Base-by-base conservation (phyloP, 2,888 invertebrate species). In the Apamea epomidion region DNA sequence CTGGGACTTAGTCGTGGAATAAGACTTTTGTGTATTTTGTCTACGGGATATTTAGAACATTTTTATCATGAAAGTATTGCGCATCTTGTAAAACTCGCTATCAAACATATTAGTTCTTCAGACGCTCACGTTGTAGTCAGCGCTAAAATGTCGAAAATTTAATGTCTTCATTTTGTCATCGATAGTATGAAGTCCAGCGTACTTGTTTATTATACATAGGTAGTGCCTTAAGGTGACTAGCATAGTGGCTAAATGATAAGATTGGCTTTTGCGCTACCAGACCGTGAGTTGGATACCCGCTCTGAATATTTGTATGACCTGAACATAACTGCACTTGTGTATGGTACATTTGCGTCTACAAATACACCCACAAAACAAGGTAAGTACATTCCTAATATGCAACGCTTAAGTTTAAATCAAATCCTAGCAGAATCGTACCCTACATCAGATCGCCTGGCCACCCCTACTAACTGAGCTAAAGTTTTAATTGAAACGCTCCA, bases 401-500 rank as follows among this genome's bases (percentile, higher is more conserved):
- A 62, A 29, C 10, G 54, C 10, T 58, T 69, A 81, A 58, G 48
- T 37, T 81, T 64, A 54, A 29, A 76, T 48, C 37, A 69, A 81
- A 78, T 82, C 18, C 21, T 16, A 67, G 42, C n/a, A 64, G 64
- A 48, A 45, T 77, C 51, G 77, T 37, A 14, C 25, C 14, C 21
- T 5, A 42, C 5, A 64, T 58, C 79, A 58, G 62, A 87, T 70
- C 58, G 77, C 73, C 2, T 89, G 80, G 88, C 1, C 51, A 58
- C 54, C 79, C 51, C 32, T 74, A 74, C 16, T 71, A 74, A 79
- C 81, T 58, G 70, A 69, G 92, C 86, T 91, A 89, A 94, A 94
- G 94, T 94, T 94, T 94, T 94, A 94, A 94, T 94, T 94, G 94
- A 94, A 94, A 93, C 90, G 92, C 92, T 92, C 87, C 91, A 91